A percentile compares a stretch with the other conserved stretches of the same genome.
phyloP scores from a whole-genome alignment of 2,113 vertebrate species.

The Ursus arctos region DNA sequence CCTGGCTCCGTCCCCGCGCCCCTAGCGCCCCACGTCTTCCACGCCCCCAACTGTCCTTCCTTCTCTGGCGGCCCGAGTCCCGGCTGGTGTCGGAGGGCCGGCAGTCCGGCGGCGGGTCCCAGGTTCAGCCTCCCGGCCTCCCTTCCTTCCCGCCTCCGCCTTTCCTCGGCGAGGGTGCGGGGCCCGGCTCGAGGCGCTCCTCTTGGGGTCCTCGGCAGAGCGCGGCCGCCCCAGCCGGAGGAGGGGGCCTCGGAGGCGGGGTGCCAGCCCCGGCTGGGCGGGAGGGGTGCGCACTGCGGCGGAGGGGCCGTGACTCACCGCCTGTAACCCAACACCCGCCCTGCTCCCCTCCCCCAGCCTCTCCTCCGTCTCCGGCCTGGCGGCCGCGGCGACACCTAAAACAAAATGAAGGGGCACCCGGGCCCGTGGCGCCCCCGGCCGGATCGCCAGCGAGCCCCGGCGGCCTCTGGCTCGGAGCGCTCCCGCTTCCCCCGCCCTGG shows the following conservation, averaged over 20 bases:
- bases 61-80: neutral
- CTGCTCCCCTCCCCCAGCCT: conserved; percentile 26
- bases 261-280: neutral
- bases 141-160: neutral
- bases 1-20: neutral
- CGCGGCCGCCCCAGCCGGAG: neutral
- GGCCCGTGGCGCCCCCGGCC: neutral
- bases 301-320: conserved; percentile 73
- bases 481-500: neutral
- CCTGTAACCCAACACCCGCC: conserved; percentile 75
- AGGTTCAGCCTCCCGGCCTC: neutral
- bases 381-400: conserved; percentile 51
- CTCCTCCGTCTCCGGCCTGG: conserved; percentile 36
- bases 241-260: neutral
- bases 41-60: neutral
- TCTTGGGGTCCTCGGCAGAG: neutral
- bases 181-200: neutral
- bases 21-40: neutral
- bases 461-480: neutral
- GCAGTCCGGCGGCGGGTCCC: neutral
- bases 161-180: neutral
- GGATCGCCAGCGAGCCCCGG: neutral
- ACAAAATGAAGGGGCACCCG: conserved; percentile 57
- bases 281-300: neutral
- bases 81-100: rapidly evolving